A percentile compares a stretch with the other conserved stretches of the same genome.
phyloP scores from a whole-genome alignment of 2,888 invertebrate genomes.

The Dryobota labecula region DNA sequence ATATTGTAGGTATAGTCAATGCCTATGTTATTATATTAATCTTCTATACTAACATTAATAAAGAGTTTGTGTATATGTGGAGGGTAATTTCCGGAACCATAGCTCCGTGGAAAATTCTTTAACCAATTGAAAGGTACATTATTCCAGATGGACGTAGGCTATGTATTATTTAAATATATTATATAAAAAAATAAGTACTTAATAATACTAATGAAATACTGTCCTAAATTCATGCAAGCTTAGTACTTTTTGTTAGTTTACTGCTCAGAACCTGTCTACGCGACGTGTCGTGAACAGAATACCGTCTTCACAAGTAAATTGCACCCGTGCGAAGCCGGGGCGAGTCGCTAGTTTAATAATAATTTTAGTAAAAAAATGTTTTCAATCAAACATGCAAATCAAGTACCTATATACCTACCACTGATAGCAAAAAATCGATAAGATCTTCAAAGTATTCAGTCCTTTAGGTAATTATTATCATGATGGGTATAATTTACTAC shows the following conservation, averaged over 20 bases:
- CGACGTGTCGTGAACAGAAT: background rate
- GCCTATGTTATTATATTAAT: background rate
- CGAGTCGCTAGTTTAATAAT: background rate
- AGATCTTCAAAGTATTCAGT: background rate
- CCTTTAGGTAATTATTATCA: background rate
- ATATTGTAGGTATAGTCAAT: background rate
- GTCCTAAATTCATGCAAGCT: background rate
- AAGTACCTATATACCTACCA: too few relatives aligned
- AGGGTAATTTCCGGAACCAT: background rate
- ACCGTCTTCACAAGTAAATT: background rate
- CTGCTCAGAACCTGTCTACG: background rate
- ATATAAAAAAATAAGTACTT: background rate
- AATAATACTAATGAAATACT: too few relatives aligned
- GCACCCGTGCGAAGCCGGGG: background rate
- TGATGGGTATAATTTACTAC: conserved; percentile 23
- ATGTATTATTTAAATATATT: background rate
- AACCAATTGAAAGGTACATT: background rate
- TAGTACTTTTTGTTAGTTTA: background rate
- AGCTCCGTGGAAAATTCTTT: background rate
- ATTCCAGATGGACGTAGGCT: background rate
- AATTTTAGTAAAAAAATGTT: conserved; percentile 12
- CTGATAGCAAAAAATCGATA: conserved; percentile 11
- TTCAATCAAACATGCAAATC: conserved; percentile 1
- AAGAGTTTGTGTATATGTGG: background rate
- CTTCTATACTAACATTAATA: background rate